These are phyloP conservation scores for Bambusicola thoracicus DNA, from an alignment of 2,113 vertebrate species.

Conservation along the genomic window DNA sequence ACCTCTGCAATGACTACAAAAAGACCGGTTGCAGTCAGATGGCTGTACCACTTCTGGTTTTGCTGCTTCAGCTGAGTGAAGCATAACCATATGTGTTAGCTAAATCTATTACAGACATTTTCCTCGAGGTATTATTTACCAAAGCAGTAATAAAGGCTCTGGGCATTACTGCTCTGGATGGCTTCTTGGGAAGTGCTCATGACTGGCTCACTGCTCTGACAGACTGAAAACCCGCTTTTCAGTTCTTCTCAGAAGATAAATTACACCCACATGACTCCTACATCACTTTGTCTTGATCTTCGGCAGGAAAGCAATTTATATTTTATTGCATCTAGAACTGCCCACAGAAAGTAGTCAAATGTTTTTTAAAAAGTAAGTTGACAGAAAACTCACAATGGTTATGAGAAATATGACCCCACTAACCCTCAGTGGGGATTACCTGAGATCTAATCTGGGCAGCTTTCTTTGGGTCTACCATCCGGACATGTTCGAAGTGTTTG, in stretches of 20 bases:
- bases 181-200: background rate
- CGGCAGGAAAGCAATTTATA: background rate
- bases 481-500: constrained; percentile 96
- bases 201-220: background rate
- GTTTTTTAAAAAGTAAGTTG: background rate
- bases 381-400: background rate
- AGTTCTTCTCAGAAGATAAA: background rate
- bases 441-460: constrained; percentile 97
- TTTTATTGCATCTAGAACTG: background rate
- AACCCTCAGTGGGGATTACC: constrained; percentile 69
- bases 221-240: background rate
- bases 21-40: background rate
- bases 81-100: background rate
- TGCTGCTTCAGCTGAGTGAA: constrained; percentile 4
- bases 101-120: background rate
- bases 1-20: background rate
- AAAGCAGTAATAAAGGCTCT: background rate
- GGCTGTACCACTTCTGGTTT: background rate
- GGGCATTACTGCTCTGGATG: background rate
- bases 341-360: background rate
- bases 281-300: background rate
- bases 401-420: rapidly evolving
- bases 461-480: constrained; percentile 98
- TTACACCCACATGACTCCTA: background rate
- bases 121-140: background rate